Percentiles rank a stretch among this genome's conserved stretches.
Evolutionary conservation across 2,888 invertebrate species (phyloP).

Genomic region (Tachystola acroxantha): DNA sequence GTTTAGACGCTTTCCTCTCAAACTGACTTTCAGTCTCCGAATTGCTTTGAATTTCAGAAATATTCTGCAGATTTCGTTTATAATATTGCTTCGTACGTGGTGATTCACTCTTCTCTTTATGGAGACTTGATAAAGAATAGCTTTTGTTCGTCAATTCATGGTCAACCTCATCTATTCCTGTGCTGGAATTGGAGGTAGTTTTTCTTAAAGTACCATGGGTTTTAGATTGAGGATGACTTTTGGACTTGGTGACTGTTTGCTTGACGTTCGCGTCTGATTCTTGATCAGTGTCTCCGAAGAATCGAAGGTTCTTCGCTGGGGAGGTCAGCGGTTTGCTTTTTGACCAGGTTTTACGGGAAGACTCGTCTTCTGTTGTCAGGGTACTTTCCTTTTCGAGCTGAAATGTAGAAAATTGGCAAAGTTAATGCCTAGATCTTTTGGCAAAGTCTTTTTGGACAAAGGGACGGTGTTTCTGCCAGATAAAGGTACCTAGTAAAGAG

Average conservation of each 20-base stretch:
- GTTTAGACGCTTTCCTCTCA: conserved; percentile 38
- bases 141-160: conserved; percentile 57
- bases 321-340: conserved; percentile 46
- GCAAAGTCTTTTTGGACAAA: too few relatives aligned
- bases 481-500: too few relatives aligned
- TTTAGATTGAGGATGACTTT: conserved; percentile 33
- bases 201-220: conserved; percentile 53
- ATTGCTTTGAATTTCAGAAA: conserved; percentile 72
- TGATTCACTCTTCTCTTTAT: conserved; percentile 50
- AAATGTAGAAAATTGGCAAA: background rate
- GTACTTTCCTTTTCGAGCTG: conserved; percentile 69
- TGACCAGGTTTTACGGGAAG: conserved; percentile 56
- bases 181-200: conserved; percentile 64
- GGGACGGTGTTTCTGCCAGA: too few relatives aligned
- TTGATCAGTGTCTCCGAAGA: conserved; percentile 90
- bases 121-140: conserved; percentile 61
- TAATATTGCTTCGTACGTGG: conserved; percentile 52
- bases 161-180: conserved; percentile 63
- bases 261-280: conserved; percentile 82
- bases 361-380: conserved; percentile 79
- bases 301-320: conserved; percentile 85
- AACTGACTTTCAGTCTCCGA: conserved; percentile 63
- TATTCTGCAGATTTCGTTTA: conserved; percentile 76
- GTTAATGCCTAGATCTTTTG: too few relatives aligned
- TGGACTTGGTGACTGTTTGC: conserved; percentile 42